phyloP scores from a whole-genome alignment of 2,113 vertebrate genomes.

The Sturnus vulgaris region DNA sequence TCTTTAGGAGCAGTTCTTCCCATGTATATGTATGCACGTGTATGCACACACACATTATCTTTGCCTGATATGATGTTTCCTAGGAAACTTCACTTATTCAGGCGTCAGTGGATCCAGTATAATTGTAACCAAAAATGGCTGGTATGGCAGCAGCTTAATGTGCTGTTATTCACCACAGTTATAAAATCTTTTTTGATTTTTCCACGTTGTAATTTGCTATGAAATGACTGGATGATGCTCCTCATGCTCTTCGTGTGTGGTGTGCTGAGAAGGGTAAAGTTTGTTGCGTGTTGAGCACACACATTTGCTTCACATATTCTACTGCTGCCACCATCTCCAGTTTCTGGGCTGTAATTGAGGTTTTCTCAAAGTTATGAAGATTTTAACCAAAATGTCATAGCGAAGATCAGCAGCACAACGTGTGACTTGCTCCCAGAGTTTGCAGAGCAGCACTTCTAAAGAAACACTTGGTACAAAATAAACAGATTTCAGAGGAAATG shows the following conservation, averaged over 20 bases:
- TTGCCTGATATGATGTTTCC: neutral
- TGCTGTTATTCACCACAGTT: neutral
- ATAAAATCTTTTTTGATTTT: neutral
- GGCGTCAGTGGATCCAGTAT: neutral
- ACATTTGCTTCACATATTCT: neutral
- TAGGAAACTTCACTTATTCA: neutral
- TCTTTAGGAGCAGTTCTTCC: neutral
- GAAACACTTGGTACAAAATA: neutral
- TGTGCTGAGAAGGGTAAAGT: neutral
- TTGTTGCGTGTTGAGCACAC: neutral
- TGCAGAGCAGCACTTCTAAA: neutral
- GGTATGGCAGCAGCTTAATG: neutral
- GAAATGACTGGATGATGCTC: neutral
- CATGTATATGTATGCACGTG: rapidly evolving
- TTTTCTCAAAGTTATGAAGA: neutral
- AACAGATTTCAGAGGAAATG: neutral
- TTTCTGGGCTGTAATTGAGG: neutral
- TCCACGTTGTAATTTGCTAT: neutral
- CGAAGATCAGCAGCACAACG: neutral
- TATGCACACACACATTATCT: neutral
- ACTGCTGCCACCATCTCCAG: neutral
- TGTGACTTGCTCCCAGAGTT: neutral
- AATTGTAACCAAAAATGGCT: neutral
- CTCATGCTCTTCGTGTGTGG: neutral
- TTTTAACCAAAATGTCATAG: neutral